A percentile compares a stretch with the other conserved stretches of the same genome.
Conservation (phyloP, 2,113 vertebrate genomes). For the Neotoma lepida region DNA sequence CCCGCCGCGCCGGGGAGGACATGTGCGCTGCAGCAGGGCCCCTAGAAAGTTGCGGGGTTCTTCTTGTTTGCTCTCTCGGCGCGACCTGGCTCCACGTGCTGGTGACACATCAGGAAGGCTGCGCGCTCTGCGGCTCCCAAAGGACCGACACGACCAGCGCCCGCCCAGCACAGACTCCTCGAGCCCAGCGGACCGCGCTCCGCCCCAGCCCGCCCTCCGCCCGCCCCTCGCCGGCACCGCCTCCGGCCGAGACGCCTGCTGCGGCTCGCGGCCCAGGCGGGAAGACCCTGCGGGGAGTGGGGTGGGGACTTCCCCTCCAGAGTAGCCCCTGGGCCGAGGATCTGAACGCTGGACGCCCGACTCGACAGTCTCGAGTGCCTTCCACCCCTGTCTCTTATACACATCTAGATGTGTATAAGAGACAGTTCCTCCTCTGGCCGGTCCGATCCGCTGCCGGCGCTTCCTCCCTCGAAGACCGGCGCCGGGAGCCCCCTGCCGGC, state of each 20-base stretch:
- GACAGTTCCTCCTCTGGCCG: slow-evolving; percentile 53
- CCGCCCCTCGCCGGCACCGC: slow-evolving; percentile 68
- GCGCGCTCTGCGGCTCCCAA: slow-evolving; percentile 59
- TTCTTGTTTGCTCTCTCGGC: neutral
- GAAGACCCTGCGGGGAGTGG: neutral
- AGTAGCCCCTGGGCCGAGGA: neutral
- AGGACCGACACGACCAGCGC: slow-evolving; percentile 60
- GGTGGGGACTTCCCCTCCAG: neutral
- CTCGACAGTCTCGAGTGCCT: slow-evolving; percentile 42
- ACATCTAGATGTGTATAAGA: too few species aligned
- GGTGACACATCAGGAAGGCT: slow-evolving; percentile 76
- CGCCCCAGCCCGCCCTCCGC: slow-evolving; percentile 73
- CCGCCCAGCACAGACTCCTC: slow-evolving; percentile 67
- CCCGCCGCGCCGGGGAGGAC: neutral
- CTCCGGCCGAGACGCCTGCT: slow-evolving; percentile 42
- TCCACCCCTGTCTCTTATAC: too few species aligned
- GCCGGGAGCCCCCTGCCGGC: slow-evolving; percentile 78
- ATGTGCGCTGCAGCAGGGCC: neutral
- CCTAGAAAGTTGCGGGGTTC: slow-evolving; percentile 69
- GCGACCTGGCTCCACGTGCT: slow-evolving; percentile 78
- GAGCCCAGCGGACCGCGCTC: slow-evolving; percentile 57
- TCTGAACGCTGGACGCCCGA: neutral
- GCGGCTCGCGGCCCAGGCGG: neutral
- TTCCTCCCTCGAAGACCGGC: slow-evolving; percentile 48
- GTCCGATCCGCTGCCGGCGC: slow-evolving; percentile 49